phyloP scores from a whole-genome alignment of 2,888 invertebrate species.

The Rhodophaea formosa region DNA sequence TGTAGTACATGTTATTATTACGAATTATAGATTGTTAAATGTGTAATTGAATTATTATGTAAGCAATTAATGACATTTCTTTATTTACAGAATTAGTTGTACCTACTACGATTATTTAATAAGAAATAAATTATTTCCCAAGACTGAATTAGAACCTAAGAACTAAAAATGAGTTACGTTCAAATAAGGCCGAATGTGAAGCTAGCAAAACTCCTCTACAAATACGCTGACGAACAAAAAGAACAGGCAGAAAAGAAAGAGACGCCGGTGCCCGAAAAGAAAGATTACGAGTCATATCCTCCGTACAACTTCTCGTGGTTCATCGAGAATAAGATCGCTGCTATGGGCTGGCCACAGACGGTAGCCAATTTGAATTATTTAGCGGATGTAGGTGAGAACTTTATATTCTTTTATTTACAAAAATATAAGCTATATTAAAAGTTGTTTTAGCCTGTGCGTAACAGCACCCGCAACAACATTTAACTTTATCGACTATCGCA shows the following conservation, averaged over 20 bases:
- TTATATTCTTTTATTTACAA: not conserved
- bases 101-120: not conserved
- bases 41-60: too few species aligned
- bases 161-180: slow-evolving; percentile 52
- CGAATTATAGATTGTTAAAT: too few species aligned
- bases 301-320: slow-evolving; percentile 89
- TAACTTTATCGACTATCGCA: too few species aligned
- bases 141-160: not conserved
- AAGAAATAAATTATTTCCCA: not conserved
- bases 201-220: slow-evolving; percentile 66
- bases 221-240: slow-evolving; percentile 57
- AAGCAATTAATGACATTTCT: too few species aligned
- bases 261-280: slow-evolving; percentile 34
- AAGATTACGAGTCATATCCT: slow-evolving; percentile 70
- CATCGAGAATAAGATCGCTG: slow-evolving; percentile 82
- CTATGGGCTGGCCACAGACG: slow-evolving; percentile 84
- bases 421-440: too few species aligned
- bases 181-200: slow-evolving; percentile 63
- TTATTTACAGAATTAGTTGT: not conserved
- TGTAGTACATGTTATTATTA: too few species aligned
- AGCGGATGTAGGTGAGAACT: slow-evolving; percentile 49
- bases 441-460: too few species aligned
- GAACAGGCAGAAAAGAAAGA: slow-evolving; percentile 33
- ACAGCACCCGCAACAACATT: too few species aligned
- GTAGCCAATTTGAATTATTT: slow-evolving; percentile 83